phyloP scores from a whole-genome alignment of 2,888 invertebrate genomes.

The Galeopsomyia nigrocyanea region DNA sequence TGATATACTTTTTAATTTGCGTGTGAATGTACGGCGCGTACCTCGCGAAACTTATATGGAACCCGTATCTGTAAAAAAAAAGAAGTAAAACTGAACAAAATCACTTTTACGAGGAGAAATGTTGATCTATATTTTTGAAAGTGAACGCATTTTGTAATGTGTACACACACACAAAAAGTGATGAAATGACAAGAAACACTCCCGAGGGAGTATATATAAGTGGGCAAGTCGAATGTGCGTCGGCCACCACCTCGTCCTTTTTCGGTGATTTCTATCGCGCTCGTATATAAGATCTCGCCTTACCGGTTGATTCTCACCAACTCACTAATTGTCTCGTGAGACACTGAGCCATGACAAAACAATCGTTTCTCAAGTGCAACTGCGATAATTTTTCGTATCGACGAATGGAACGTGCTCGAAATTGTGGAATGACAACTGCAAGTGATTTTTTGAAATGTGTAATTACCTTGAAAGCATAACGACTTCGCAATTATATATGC shows the following conservation, averaged over 20 bases:
- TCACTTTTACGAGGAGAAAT: constrained; percentile 18
- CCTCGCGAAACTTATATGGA: too few species aligned
- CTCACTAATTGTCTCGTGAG: constrained; percentile 18
- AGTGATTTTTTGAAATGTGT: constrained; percentile 35
- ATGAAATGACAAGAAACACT: constrained; percentile 22
- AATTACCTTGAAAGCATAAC: constrained; percentile 11
- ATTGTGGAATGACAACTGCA: constrained; percentile 32
- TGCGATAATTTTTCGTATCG: not conserved
- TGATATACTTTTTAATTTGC: too few species aligned
- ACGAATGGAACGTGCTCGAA: constrained; percentile 8
- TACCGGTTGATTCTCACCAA: constrained; percentile 32
- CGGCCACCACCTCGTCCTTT: constrained; percentile 11
- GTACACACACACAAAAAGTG: not conserved
- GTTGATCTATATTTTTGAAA: constrained; percentile 36
- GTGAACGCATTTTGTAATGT: constrained; percentile 25
- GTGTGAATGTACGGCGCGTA: too few species aligned
- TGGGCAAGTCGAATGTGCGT: constrained; percentile 14
- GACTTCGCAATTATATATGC: constrained; percentile 4
- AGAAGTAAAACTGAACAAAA: not conserved
- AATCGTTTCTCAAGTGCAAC: too few species aligned
- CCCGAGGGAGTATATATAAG: not conserved
- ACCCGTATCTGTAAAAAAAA: too few species aligned
- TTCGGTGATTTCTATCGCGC: constrained; percentile 32
- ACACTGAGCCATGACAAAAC: too few species aligned
- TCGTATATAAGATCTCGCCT: constrained; percentile 11